Base-by-base conservation (phyloP, 92 coral and sea anemone genomes). In the Siderastrea radians region DNA sequence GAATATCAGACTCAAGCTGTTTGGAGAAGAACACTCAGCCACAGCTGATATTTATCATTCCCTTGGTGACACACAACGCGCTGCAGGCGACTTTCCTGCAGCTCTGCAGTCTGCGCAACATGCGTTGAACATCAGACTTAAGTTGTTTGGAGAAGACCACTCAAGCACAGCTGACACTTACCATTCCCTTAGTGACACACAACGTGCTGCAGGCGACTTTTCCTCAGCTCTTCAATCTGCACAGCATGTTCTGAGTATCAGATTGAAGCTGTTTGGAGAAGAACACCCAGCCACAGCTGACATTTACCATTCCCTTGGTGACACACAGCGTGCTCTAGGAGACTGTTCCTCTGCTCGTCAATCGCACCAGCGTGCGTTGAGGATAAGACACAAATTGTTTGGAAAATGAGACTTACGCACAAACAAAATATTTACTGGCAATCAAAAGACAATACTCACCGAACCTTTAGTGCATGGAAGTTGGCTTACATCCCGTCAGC, bases 191-290 rank as follows among this genome's bases (percentile, higher is more conserved):
- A 44, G 38, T 47, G 58, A 70, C 16, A 44, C 64, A 63, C 49
- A 53, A 60, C 78, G 61, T 14, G 75, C 48, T 4, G 16, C 38
- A 12, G 72, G 46, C 57, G 16, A n/a, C 49, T 44, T 11, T 11
- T 46, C 69, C n/a, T 58, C 77, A 83, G 48, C 60, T n/a, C 68
- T 64, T 38, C 48, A 43, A 71, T 72, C 16, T 68, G 49, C 52
- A 74, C 14, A 7, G 45, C 14, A 59, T 44, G 48, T 45, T 10
- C 77, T 63, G 17, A 26, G 12, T 51, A 15, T 50, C 9, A 61
- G 53, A 48, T 19, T 16, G 17, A 26, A 26, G 38, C 38, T 26
- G 38, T 26, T 26, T 26, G 38, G 38, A 26, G 38, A 26, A 26
- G 38, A 26, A 26, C 38, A 26, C 38, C 38, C 38, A 26, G 38